phyloP scores from a whole-genome alignment of 2,888 invertebrate species.

The Caenorhabditis auriculariae region DNA sequence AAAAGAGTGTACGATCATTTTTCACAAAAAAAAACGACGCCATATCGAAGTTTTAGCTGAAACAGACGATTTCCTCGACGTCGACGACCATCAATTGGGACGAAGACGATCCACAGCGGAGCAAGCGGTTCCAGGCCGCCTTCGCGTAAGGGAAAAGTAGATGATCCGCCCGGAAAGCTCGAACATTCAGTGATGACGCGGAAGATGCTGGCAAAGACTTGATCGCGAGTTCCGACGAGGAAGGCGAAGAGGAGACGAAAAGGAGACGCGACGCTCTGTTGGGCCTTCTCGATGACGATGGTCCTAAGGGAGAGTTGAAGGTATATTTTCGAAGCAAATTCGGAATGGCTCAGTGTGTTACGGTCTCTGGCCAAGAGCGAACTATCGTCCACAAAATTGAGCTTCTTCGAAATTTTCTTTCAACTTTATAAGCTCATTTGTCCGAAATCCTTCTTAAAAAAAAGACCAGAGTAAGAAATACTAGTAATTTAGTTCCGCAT shows the following conservation, averaged over 20 bases:
- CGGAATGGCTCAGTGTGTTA: no score
- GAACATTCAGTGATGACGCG: no score
- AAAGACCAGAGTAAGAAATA: no score
- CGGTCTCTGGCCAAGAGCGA: no score
- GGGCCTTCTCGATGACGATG: conserved; percentile 26
- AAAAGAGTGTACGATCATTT: conserved; percentile 20
- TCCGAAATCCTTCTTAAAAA: no score
- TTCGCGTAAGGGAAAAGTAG: conserved; percentile 33
- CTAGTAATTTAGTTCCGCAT: no score
- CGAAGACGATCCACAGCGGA: conserved; percentile 81
- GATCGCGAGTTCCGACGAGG: conserved; percentile 49
- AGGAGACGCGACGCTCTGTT: conserved; percentile 24
- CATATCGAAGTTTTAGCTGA: not conserved
- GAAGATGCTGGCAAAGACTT: conserved; percentile 30
- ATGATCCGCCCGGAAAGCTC: not conserved
- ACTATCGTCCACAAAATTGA: no score
- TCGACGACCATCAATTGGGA: conserved; percentile 88
- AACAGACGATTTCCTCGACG: conserved; percentile 12
- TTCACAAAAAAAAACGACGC: not conserved
- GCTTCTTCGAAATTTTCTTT: no score
- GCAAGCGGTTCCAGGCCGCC: conserved; percentile 39
- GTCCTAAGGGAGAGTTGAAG: conserved; percentile 13
- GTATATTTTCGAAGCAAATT: conserved; percentile 1
- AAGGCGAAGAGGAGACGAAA: conserved; percentile 22
- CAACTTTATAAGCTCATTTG: no score